Percentiles rank a stretch among this genome's conserved stretches.
Evolutionary conservation across 23 tunicate genomes (phyloP).

Genomic region (Diplosoma virens): DNA sequence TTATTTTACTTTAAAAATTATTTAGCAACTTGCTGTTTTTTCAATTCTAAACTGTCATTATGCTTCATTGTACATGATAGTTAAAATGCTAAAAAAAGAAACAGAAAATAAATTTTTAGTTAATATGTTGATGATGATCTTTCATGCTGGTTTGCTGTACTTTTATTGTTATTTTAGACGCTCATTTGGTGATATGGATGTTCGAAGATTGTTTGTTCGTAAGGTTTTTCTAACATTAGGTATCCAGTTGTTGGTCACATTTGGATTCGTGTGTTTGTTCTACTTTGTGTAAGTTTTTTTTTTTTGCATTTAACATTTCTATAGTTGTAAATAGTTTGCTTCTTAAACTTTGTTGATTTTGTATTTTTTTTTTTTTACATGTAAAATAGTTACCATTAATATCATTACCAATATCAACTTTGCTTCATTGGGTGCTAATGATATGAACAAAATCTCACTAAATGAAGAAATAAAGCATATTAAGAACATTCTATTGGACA

Average conservation of each 20-base stretch:
- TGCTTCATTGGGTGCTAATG: too few relatives aligned
- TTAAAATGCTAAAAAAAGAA: too few relatives aligned
- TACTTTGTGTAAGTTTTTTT: conserved; percentile 56
- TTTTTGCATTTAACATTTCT: background rate
- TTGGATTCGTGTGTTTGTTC: conserved; percentile 81
- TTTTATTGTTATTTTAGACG: background rate
- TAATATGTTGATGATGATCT: background rate
- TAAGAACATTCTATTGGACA: too few relatives aligned
- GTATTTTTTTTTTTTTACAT: background rate
- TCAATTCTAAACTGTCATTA: too few relatives aligned
- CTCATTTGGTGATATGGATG: conserved; percentile 63
- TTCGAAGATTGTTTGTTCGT: conserved; percentile 72
- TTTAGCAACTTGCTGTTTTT: too few relatives aligned
- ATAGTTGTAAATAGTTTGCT: background rate
- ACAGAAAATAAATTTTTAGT: too few relatives aligned
- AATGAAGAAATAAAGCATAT: too few relatives aligned
- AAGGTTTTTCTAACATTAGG: conserved; percentile 80
- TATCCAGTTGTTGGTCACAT: conserved; percentile 82
- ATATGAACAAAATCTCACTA: too few relatives aligned
- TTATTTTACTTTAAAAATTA: too few relatives aligned
- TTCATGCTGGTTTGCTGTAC: background rate
- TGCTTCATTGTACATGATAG: too few relatives aligned
- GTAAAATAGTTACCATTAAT: background rate
- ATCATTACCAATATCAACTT: too few relatives aligned
- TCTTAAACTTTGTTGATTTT: too few relatives aligned